These are phyloP conservation scores for Passer montanus DNA, from an alignment of 2,113 vertebrate species.

Conservation along the genomic window DNA sequence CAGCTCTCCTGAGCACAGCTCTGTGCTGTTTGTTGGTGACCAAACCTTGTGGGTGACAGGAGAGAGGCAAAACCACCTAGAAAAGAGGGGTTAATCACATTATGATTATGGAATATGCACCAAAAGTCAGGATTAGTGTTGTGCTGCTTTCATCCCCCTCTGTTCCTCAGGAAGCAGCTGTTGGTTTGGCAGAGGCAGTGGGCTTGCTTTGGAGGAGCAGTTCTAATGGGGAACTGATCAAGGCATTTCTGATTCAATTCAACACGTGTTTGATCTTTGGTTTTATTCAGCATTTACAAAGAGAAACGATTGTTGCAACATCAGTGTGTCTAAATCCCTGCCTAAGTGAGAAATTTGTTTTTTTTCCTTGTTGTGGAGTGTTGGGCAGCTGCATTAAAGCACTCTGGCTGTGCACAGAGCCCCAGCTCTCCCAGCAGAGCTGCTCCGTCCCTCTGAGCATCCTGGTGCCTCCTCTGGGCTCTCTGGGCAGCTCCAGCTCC, in stretches of 20 bases:
- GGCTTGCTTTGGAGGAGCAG: background rate
- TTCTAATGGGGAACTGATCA: background rate
- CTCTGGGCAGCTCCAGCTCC: background rate
- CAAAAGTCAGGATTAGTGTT: background rate
- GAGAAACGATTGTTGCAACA: background rate
- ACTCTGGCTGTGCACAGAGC: background rate
- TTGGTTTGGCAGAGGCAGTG: background rate
- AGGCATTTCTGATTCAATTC: conserved; percentile 1
- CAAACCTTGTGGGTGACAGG: background rate
- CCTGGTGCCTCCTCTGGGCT: background rate
- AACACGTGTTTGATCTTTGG: background rate
- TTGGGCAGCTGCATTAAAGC: background rate
- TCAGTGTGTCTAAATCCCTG: background rate
- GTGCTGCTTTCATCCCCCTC: background rate
- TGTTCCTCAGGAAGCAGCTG: background rate
- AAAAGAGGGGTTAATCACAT: background rate
- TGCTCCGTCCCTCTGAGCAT: background rate
- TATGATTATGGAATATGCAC: background rate
- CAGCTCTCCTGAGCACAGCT: background rate
- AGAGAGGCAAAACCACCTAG: background rate
- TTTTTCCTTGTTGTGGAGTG: background rate
- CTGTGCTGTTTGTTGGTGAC: background rate
- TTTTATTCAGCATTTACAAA: background rate
- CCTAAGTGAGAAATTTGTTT: background rate
- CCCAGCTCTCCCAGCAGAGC: background rate